Conservation (phyloP, 2,113 vertebrate species). For the Hassar affinis region DNA sequence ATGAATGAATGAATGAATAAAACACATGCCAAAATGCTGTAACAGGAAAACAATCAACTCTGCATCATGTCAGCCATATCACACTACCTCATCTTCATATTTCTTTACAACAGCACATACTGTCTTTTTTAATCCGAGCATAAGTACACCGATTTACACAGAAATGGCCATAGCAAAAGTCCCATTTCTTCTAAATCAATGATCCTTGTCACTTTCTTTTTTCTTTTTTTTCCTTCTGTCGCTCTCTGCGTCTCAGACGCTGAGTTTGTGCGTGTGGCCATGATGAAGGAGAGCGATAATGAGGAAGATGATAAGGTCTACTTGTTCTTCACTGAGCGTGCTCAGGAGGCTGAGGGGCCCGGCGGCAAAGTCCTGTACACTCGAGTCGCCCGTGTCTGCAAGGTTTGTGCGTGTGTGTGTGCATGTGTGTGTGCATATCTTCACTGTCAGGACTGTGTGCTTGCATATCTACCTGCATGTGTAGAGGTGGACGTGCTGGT, state of each 20-base stretch:
- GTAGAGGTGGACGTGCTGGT: slow-evolving; percentile 44
- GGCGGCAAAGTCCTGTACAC: slow-evolving; percentile 78
- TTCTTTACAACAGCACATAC: not conserved
- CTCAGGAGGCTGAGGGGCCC: slow-evolving; percentile 76
- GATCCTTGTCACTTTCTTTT: slow-evolving; percentile 45
- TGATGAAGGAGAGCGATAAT: slow-evolving; percentile 80
- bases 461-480: slow-evolving; percentile 34
- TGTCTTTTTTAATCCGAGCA: not conserved
- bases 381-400: slow-evolving; percentile 78
- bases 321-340: slow-evolving; percentile 79
- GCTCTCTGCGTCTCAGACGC: slow-evolving; percentile 64
- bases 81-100: not conserved
- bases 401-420: slow-evolving; percentile 69
- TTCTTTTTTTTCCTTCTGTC: slow-evolving; percentile 9
- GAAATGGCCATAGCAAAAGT: not conserved
- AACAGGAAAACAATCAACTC: too few species aligned
- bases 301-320: slow-evolving; percentile 81
- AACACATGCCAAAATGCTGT: too few species aligned
- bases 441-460: slow-evolving; percentile 14
- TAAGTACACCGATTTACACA: not conserved
- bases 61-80: not conserved
- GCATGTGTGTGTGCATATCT: slow-evolving; percentile 30
- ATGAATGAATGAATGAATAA: too few species aligned
- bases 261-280: slow-evolving; percentile 76
- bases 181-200: not conserved